Percentiles rank a stretch among this genome's conserved stretches.
Evolutionary conservation across 2,113 vertebrate genomes (phyloP).

Genomic region (Hemiscyllium ocellatum): DNA sequence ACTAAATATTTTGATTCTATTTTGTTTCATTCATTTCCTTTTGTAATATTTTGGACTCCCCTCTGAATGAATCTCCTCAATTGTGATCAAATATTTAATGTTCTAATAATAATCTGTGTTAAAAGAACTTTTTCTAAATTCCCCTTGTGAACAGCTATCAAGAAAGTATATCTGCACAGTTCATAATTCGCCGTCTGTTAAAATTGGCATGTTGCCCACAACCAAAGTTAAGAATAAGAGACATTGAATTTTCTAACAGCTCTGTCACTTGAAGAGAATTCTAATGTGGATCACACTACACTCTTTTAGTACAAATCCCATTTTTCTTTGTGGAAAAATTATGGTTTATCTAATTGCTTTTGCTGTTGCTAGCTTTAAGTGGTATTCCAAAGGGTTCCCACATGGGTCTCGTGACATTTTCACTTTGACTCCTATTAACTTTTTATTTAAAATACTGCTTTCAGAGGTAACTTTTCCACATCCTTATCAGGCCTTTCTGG

Average conservation of each 20-base stretch:
- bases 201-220: background rate
- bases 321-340: background rate
- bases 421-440: background rate
- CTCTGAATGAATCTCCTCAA: background rate
- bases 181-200: background rate
- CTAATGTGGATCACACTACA: background rate
- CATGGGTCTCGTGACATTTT: background rate
- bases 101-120: background rate
- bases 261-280: background rate
- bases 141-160: background rate
- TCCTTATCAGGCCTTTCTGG: background rate
- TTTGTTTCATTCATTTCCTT: background rate
- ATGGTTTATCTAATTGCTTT: background rate
- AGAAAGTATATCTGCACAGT: background rate
- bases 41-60: background rate
- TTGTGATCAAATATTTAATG: background rate
- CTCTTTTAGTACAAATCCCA: background rate
- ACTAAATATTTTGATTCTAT: background rate
- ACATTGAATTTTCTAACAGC: background rate
- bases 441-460: background rate
- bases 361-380: background rate
- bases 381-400: background rate
- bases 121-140: background rate
- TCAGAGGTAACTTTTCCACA: background rate
- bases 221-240: background rate